Base-by-base conservation (phyloP, 2,113 vertebrate genomes). In the Mustela lutreola region DNA sequence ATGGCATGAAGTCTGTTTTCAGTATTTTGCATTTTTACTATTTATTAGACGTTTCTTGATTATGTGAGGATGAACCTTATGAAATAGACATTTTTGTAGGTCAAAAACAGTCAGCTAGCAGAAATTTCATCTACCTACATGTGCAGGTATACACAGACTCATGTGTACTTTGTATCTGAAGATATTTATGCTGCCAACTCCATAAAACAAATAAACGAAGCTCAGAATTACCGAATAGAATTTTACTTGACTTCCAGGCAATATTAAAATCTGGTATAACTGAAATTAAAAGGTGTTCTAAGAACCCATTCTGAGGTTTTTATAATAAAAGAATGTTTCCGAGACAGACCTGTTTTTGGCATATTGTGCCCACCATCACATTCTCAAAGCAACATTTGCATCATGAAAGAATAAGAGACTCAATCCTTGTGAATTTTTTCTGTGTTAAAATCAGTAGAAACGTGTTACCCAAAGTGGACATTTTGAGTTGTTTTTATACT, bases 341-440 rank as follows among this genome's bases (percentile, higher is more conserved):
- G 21, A 91, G 18, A 63, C 14, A 60, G 5, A 22, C 26, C 45
- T 89, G 8, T 39, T 92, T 89, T 91, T 65, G 42, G 18, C 78
- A 63, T 92, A 56, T 26, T 90, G 21, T 76, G 28, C 19, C 12
- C 62, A 15, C 45, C 71, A 26, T 22, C 5, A 33, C 60, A 45
- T n/a, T 95, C 42, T 94, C 65, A 86, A 94, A 42, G 14, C 76
- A 92, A 67, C 48, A 91, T 82, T 42, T 88, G 56, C 19, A 73
- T 12, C 15, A 11, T 86, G 22, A 79, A 94, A 75, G 11, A 91
- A n/a, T 50, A 60, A 89, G 65, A 60, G 65, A 60, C 0, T 39
- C 45, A 67, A 81, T 53, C 39, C 42, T 11, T 42, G 48, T 36
- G 31, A 86, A n/a, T 42, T 73, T 91, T 78, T 94, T 36, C 21